Conservation (phyloP, 2,113 vertebrate genomes). For the Bungarus multicinctus region DNA sequence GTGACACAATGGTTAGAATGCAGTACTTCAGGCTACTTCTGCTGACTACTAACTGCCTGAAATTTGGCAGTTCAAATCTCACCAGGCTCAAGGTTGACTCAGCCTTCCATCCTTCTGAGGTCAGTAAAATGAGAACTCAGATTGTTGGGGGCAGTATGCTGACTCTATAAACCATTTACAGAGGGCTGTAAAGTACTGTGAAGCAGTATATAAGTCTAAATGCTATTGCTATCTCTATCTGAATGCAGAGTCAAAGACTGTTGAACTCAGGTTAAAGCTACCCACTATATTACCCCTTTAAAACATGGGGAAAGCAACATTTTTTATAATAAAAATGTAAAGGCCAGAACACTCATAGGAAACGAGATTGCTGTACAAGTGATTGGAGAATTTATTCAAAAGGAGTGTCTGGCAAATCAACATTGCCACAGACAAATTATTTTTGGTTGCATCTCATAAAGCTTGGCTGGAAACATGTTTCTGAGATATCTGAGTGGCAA, state of each 20-base stretch:
- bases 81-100: no score
- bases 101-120: no score
- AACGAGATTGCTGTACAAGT: background rate
- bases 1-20: no score
- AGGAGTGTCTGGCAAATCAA: background rate
- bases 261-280: background rate
- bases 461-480: background rate
- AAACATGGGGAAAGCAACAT: background rate
- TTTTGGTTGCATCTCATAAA: background rate
- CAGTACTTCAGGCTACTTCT: no score
- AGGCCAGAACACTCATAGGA: background rate
- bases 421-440: background rate
- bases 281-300: background rate
- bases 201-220: no score
- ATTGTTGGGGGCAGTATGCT: no score
- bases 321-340: background rate
- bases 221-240: background rate
- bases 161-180: no score
- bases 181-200: no score
- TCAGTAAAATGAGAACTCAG: no score
- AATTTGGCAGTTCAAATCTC: no score
- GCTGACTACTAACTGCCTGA: no score
- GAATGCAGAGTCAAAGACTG: background rate
- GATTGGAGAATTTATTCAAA: background rate
- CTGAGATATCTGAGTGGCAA: background rate